Base-by-base conservation (phyloP, 1,140 invertebrate genomes). In the Conus betulinus region DNA sequence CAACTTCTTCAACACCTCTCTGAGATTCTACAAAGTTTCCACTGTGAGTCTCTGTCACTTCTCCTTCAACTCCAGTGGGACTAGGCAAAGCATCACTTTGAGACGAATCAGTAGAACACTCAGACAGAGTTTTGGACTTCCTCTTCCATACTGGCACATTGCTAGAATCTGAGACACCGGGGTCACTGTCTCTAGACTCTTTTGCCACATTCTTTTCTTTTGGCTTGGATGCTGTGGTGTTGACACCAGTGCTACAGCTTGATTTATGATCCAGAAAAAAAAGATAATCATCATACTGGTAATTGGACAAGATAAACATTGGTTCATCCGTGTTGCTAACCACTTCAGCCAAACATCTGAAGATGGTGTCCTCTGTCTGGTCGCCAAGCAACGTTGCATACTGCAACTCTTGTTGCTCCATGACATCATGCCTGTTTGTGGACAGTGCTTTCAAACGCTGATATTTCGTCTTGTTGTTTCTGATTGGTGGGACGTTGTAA, bases 231-330 rank as follows among this genome's bases (percentile, higher is more conserved):
- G 57, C 57, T 11, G 57, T 11, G 15, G 8, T 8, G 57, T 8
- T 15, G 8, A 60, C 13, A 71, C 11, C 67, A 23, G 6, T 20
- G 23, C 67, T n/a, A 4, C 67, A 7, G 67, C 11, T 20, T 71
- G 11, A 17, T 23, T 20, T 23, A 20, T 39, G 25, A 7, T 63
- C 25, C 55, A 74, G 27, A 23, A 67, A 52, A 15, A 53, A 74
- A 27, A 85, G 84, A 53, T 85, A 85, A 60, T 85, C 71, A 39
- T 85, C 63, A n/a, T 39, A 85, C 51, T 39, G 52, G 27, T 74
- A 85, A 74, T 52, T 85, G 25, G 84, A 74, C 4, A 85, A 27
- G 52, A 74, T 27, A 51, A 85, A 85, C 63, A 52, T 52, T 7
- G 84, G 84, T 74, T 51, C 13, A 17, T 39, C 39, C 4, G 13